phyloP scores from a whole-genome alignment of 2,888 invertebrate species.

The Mystacides longicornis region DNA sequence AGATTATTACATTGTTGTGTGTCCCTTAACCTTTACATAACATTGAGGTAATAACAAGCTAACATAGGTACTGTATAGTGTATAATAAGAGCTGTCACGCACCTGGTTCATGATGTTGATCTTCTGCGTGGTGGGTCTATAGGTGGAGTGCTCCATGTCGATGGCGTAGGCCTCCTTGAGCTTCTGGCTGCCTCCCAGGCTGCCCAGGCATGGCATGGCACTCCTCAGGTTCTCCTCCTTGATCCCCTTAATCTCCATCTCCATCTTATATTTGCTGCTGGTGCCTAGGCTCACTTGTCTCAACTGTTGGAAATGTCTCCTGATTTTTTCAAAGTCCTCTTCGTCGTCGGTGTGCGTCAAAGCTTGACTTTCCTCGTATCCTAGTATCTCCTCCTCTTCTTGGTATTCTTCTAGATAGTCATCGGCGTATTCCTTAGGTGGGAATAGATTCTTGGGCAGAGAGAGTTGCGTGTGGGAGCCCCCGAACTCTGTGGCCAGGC shows the following conservation, averaged over 20 bases:
- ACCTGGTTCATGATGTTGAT: constrained; percentile 45
- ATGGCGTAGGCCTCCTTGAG: constrained; percentile 45
- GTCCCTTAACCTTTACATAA: neutral
- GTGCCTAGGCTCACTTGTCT: constrained; percentile 56
- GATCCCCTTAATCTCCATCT: constrained; percentile 54
- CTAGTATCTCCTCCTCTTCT: constrained; percentile 23
- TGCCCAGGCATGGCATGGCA: constrained; percentile 54
- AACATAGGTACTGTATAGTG: neutral
- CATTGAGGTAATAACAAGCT: neutral
- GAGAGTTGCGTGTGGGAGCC: constrained; percentile 8
- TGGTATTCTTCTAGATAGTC: constrained; percentile 38
- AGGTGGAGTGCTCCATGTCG: constrained; percentile 42
- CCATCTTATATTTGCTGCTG: constrained; percentile 54
- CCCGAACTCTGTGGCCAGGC: constrained; percentile 48
- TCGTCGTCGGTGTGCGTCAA: constrained; percentile 32
- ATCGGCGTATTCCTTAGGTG: constrained; percentile 32
- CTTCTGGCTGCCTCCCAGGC: constrained; percentile 53
- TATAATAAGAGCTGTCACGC: constrained; percentile 24
- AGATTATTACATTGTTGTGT: neutral
- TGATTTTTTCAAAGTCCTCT: constrained; percentile 49
- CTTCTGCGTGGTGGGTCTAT: constrained; percentile 50
- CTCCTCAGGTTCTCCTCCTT: constrained; percentile 54
- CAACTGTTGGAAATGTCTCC: constrained; percentile 55
- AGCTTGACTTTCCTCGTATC: constrained; percentile 12
- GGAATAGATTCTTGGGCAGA: constrained; percentile 31